Percentiles rank a stretch among this genome's conserved stretches.
Conservation (phyloP, 2,797 vertebrate genomes). For the Coendou prehensilis region DNA sequence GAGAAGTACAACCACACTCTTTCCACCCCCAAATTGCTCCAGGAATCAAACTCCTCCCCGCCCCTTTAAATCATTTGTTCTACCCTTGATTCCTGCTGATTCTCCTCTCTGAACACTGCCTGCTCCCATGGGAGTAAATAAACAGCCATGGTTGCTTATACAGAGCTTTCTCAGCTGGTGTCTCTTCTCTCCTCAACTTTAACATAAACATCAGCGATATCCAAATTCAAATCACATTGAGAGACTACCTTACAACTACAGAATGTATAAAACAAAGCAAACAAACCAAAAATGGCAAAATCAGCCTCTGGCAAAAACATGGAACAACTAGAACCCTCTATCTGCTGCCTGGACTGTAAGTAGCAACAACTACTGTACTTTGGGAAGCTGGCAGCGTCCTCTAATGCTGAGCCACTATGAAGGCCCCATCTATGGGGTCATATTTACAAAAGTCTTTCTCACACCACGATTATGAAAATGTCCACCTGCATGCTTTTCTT, state of each 20-base stretch:
- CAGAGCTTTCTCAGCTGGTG: neutral
- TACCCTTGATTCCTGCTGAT: neutral
- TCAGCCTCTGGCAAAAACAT: neutral
- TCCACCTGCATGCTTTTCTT: neutral
- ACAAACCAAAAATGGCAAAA: neutral
- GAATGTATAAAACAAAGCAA: neutral
- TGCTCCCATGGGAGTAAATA: neutral
- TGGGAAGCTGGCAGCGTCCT: neutral
- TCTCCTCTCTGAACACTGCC: neutral
- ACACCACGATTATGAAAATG: neutral
- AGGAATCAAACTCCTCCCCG: neutral
- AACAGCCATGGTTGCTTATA: neutral
- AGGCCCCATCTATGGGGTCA: neutral
- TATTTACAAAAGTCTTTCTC: neutral
- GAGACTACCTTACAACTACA: neutral
- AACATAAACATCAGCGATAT: neutral
- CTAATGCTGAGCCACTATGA: neutral
- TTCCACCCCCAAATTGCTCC: neutral
- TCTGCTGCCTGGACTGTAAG: neutral
- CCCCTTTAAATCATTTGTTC: neutral
- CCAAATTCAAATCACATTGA: neutral
- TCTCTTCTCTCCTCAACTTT: neutral
- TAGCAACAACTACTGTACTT: neutral
- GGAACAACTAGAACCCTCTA: neutral
- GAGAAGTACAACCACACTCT: neutral